A percentile compares a stretch with the other conserved stretches of the same genome.
phyloP scores from a whole-genome alignment of 2,888 invertebrate genomes.

The Cynaeus angustus region DNA sequence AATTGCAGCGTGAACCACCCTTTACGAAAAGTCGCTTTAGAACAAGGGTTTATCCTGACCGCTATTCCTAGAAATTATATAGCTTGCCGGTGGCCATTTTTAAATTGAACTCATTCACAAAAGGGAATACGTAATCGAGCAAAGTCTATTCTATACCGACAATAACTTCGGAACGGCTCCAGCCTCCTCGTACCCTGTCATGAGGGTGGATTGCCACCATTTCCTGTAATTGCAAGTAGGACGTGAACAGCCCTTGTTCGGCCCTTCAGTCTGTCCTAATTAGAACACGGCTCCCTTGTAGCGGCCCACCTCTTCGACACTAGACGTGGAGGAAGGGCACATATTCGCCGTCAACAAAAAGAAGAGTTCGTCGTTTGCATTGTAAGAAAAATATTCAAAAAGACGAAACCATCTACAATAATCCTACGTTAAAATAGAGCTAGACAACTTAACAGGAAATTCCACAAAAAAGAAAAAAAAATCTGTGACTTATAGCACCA shows the following conservation, averaged over 20 bases:
- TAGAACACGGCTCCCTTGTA: slow-evolving; percentile 49
- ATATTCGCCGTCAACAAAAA: too few species aligned
- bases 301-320: slow-evolving; percentile 16
- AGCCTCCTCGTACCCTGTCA: slow-evolving; percentile 40
- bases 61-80: slow-evolving; percentile 30
- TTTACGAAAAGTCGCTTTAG: background rate
- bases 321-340: background rate
- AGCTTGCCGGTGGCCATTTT: slow-evolving; percentile 44
- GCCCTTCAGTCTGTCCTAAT: slow-evolving; percentile 60
- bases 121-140: slow-evolving; percentile 55
- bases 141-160: slow-evolving; percentile 43
- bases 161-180: slow-evolving; percentile 34
- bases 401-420: too few species aligned
- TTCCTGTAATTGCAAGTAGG: slow-evolving; percentile 60
- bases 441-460: too few species aligned
- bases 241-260: slow-evolving; percentile 60
- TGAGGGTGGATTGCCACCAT: slow-evolving; percentile 47
- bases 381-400: too few species aligned
- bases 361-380: too few species aligned
- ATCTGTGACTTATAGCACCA: too few species aligned
- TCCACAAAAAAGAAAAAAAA: too few species aligned
- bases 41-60: slow-evolving; percentile 10
- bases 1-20: slow-evolving; percentile 46
- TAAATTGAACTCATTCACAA: slow-evolving; percentile 49
- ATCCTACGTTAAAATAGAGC: too few species aligned